phyloP scores from a whole-genome alignment of 2,888 invertebrate species.

The Theodoxus fluviatilis region DNA sequence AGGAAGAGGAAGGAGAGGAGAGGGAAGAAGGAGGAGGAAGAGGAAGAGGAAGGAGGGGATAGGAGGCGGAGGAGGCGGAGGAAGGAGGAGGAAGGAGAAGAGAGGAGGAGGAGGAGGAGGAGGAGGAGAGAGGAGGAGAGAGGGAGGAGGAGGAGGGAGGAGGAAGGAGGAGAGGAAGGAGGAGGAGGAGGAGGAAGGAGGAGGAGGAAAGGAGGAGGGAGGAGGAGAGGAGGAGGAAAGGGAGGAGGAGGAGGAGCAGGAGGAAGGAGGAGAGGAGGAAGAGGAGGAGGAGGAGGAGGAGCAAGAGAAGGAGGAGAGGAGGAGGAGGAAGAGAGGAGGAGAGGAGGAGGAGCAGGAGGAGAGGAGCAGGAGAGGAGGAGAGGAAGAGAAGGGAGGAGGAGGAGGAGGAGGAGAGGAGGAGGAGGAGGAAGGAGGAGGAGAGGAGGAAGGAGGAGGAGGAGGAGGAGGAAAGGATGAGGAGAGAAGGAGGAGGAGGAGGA shows the following conservation, averaged over 20 bases:
- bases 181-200: conserved; percentile 24
- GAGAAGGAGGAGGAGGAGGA: background rate
- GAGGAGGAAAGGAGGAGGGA: conserved; percentile 22
- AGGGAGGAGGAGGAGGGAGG: conserved; percentile 9
- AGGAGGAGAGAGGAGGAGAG: conserved; percentile 14
- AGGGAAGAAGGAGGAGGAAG: conserved; percentile 1
- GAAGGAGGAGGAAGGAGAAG: background rate
- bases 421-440: background rate
- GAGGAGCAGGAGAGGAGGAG: background rate
- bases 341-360: background rate
- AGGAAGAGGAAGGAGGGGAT: conserved; percentile 15
- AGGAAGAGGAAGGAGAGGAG: conserved; percentile 7
- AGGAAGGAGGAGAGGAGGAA: background rate
- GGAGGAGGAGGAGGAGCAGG: conserved; percentile 20
- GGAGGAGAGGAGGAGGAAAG: conserved; percentile 24
- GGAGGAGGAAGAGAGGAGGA: background rate
- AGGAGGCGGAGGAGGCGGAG: background rate
- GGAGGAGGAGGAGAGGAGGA: background rate
- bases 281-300: conserved; percentile 6
- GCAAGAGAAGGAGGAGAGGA: conserved; percentile 17
- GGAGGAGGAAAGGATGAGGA: background rate
- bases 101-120: conserved; percentile 16
- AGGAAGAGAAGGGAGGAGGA: background rate
- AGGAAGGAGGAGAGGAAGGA: conserved; percentile 20
- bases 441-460: background rate